A percentile compares a stretch with the other conserved stretches of the same genome.
Conservation (phyloP, 2,113 vertebrate genomes). For the Nibea coibor region DNA sequence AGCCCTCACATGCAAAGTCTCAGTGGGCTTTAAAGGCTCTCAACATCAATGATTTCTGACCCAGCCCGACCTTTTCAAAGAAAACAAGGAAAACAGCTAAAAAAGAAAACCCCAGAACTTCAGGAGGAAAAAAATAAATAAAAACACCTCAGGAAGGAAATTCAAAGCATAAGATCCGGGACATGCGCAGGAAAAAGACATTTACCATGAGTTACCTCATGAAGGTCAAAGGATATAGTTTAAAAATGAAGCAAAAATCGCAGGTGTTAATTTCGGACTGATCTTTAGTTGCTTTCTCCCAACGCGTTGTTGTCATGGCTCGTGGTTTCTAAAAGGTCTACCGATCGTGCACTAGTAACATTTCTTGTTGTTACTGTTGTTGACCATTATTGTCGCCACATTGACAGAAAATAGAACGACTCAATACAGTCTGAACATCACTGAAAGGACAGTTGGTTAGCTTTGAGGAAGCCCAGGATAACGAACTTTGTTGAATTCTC, state of each 20-base stretch:
- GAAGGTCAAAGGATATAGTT: neutral
- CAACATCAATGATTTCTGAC: constrained; percentile 34
- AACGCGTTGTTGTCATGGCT: neutral
- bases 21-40: neutral
- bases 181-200: neutral
- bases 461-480: neutral
- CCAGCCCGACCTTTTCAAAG: neutral
- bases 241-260: neutral
- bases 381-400: neutral
- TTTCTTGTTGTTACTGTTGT: neutral
- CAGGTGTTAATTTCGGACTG: neutral
- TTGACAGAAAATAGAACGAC: neutral
- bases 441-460: neutral
- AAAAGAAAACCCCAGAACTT: constrained; percentile 1
- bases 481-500: neutral
- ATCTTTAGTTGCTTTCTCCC: neutral
- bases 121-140: neutral
- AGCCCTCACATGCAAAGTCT: constrained; percentile 11
- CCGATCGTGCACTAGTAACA: neutral
- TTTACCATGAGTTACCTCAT: neutral
- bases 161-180: neutral
- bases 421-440: neutral
- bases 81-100: constrained; percentile 2
- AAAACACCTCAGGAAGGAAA: neutral
- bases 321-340: neutral